phyloP scores from a whole-genome alignment of 2,797 vertebrate genomes.

The Loriculus beryllinus region DNA sequence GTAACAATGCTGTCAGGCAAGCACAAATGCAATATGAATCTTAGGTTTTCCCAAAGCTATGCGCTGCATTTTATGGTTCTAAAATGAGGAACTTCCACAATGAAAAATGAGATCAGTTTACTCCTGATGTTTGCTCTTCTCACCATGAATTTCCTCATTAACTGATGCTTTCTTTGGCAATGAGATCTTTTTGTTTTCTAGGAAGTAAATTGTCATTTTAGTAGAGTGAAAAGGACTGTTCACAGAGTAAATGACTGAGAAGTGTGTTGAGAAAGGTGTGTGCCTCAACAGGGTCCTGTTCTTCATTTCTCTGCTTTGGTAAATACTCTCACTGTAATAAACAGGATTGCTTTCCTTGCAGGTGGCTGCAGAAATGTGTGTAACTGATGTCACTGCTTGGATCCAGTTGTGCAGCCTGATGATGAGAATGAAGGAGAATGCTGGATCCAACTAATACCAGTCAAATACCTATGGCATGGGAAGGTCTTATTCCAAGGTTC shows the following conservation, averaged over 20 bases:
- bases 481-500: not conserved
- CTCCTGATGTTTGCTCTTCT: not conserved
- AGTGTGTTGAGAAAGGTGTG: not conserved
- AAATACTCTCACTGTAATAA: not conserved
- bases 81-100: not conserved
- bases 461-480: not conserved
- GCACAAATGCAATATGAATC: not conserved
- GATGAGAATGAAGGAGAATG: not conserved
- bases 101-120: not conserved
- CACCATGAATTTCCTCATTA: not conserved
- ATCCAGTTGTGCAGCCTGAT: not conserved
- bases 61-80: not conserved
- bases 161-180: not conserved
- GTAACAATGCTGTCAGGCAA: not conserved
- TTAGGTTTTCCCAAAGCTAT: not conserved
- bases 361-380: not conserved
- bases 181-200: not conserved
- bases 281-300: not conserved
- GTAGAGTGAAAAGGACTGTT: not conserved
- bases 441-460: not conserved
- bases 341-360: not conserved
- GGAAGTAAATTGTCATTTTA: not conserved
- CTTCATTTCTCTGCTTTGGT: not conserved
- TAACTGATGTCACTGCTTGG: not conserved
- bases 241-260: not conserved